Base-by-base conservation (phyloP, 2,888 invertebrate genomes). In the Rhamnusium bicolor region DNA sequence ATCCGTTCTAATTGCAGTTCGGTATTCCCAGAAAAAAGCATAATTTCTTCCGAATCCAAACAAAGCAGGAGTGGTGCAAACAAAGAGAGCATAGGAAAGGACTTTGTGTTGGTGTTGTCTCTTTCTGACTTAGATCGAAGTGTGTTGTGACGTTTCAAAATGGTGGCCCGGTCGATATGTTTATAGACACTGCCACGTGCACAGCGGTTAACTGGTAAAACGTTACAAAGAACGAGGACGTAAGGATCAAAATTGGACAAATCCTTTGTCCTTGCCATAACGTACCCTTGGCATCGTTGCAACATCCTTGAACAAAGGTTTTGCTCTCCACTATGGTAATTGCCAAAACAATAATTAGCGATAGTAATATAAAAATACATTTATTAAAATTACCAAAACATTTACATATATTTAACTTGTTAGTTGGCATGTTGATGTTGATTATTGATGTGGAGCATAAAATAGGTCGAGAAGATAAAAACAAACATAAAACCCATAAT, bases 241-340 rank as follows among this genome's bases (percentile, higher is more conserved):
- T 84, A 85, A 84, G 85, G 85, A 80, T 82, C 81, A 86, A 80
- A 85, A 80, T 85, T 79, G 86, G 77, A 73, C 83, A 80, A 80
- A 82, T 86, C 84, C 86, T 86, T 85, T 86, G 86, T 86, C 86
- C 85, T 85, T 85, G 84, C 51, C 54, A 19, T 71, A 72, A 51
- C 24, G 32, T 60, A 69, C 40, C 61, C 65, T 65, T 65, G 65
- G 65, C 65, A 65, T 65, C 65, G 32, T 53, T 65, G 65, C 40
- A 40, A n/a, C 53, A 65, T 53, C 40, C 24, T 32, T 53, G 19
- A 65, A 51, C 51, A 65, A 65, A 53, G 65, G 65, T 29, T 65
- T 32, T 32, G 58, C n/a, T 40, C n/a, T 40, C n/a, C 40, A 4
- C 5, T 40, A n/a, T 40, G 40, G 12, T n/a, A 40, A 40, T 40